Base-by-base conservation (phyloP, 2,113 vertebrate genomes). In the Otus sunia region DNA sequence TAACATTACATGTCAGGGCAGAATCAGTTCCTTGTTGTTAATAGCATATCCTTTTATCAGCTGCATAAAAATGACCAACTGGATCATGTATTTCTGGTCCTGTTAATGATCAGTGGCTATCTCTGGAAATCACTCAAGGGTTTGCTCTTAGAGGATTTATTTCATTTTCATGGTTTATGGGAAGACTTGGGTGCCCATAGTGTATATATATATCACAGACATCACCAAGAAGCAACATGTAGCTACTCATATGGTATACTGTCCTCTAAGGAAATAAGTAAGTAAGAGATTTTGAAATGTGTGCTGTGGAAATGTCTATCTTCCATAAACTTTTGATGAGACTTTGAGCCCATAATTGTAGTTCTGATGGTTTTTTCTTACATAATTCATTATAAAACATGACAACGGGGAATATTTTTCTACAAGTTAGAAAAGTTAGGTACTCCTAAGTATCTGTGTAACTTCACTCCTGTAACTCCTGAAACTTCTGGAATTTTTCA, bases 341-440 rank as follows among this genome's bases (percentile, higher is more conserved):
- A 88, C 5, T 67, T 88, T 14, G 19, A 78, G 36, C 14, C 11
- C 16, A 22, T 49, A 81, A 84, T 5, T 84, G 8, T 39, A 34
- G 16, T 77, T 64, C 6, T 96, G 22, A 4, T 15, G 9, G 9
- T 26, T 55, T 59, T 87, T 73, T 78, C 30, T 74, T 36, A 56
- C 59, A 41, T 50, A 75, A 74, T 25, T 2, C 4, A 3, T 47
- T 64, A 43, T 36, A 74, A 91, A 89, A 78, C 62, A 74, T 11
- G 13, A 75, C 11, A 56, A 26, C 0, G 0, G 2, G 11, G 7
- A 0, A 26, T 12, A 58, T 55, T 80, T 56, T 73, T 32, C 43
- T 86, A 76, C 39, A 69, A 29, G 8, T 53, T 66, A 73, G 13
- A 80, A 58, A 90, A 77, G 12, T 75, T 45, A 85, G 16, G 15